phyloP scores from a whole-genome alignment of 2,113 vertebrate genomes.

The Stegostoma tigrinum region DNA sequence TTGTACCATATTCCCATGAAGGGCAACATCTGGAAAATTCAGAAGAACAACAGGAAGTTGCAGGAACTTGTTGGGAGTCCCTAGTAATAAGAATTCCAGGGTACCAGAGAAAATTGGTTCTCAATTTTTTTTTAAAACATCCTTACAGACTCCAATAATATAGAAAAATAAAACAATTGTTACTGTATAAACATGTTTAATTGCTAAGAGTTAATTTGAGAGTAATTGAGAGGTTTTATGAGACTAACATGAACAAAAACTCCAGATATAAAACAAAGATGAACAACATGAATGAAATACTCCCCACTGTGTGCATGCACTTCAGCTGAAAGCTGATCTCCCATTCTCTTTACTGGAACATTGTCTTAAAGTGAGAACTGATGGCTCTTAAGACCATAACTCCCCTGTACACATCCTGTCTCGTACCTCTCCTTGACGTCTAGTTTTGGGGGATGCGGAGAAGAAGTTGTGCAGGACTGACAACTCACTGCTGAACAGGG shows the following conservation, averaged over 20 bases:
- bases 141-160: not conserved
- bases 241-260: not conserved
- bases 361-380: too few species aligned
- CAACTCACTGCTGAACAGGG: slow-evolving; percentile 83
- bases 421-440: slow-evolving; percentile 87
- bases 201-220: not conserved
- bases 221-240: not conserved
- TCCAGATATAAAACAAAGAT: not conserved
- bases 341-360: too few species aligned
- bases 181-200: not conserved
- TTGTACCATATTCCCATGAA: not conserved
- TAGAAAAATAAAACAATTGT: not conserved
- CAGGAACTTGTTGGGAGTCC: not conserved
- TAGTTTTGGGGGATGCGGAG: slow-evolving; percentile 80
- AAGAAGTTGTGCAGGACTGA: slow-evolving; percentile 95
- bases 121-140: not conserved
- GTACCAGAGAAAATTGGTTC: too few species aligned
- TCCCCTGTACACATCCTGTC: too few species aligned
- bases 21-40: not conserved
- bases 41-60: not conserved
- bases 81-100: too few species aligned
- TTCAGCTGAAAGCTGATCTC: too few species aligned
- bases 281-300: not conserved
- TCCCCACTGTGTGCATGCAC: too few species aligned
- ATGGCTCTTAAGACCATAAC: too few species aligned